Conservation (phyloP, 2,797 vertebrate genomes). For the Eospalax fontanierii region DNA sequence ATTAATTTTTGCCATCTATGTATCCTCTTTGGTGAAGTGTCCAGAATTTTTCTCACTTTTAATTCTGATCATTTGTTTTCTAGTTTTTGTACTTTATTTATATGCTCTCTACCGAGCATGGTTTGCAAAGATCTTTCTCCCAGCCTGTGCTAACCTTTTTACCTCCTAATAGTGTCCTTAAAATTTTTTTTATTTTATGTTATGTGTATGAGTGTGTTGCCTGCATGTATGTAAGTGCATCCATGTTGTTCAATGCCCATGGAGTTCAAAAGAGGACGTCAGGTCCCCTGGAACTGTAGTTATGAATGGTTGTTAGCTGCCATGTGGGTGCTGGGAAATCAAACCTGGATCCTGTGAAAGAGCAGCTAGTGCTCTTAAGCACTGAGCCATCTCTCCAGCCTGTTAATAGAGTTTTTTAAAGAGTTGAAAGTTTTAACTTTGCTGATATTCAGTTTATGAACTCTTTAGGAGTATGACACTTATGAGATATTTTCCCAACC, state of each 20-base stretch:
- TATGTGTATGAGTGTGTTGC: too few relatives aligned
- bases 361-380: background rate
- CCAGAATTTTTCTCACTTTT: slow-evolving; percentile 46
- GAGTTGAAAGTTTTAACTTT: slow-evolving; percentile 47
- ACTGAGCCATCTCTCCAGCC: too few relatives aligned
- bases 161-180: background rate
- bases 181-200: too few relatives aligned
- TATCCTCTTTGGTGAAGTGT: slow-evolving; percentile 14
- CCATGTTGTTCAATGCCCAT: too few relatives aligned
- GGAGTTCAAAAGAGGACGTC: too few relatives aligned
- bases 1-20: background rate
- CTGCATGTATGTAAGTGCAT: too few relatives aligned
- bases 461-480: background rate
- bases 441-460: slow-evolving; percentile 2
- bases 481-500: background rate
- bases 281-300: too few relatives aligned
- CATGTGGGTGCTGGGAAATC: slow-evolving; percentile 9
- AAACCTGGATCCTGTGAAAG: background rate
- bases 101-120: background rate
- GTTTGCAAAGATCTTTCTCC: slow-evolving; percentile 32
- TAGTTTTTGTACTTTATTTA: slow-evolving; percentile 20
- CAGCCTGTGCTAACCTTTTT: slow-evolving; percentile 22
- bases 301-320: too few relatives aligned
- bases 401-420: slow-evolving; percentile 9
- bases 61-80: background rate